Conservation (phyloP, 2,888 invertebrate genomes). For the Gymnoscelis rufifasciata region DNA sequence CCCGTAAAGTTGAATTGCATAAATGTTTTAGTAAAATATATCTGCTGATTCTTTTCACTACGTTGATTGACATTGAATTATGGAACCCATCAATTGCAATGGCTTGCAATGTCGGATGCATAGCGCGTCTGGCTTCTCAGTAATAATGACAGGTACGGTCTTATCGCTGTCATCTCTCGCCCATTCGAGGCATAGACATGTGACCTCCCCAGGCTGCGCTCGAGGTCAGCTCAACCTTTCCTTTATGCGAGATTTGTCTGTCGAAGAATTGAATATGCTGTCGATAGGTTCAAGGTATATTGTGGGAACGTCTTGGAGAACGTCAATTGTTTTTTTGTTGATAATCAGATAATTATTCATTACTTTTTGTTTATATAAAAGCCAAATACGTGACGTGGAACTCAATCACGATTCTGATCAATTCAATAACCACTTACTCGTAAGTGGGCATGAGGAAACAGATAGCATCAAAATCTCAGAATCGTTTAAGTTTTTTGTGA, state of each 20-base stretch:
- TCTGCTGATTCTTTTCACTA: not conserved
- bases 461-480: conserved; percentile 3
- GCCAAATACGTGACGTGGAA: not conserved
- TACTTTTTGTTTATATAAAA: conserved; percentile 4
- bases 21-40: not conserved
- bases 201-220: conserved; percentile 50
- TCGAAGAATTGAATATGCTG: conserved; percentile 39
- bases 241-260: conserved; percentile 36
- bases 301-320: conserved; percentile 38
- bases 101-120: conserved; percentile 25
- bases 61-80: conserved; percentile 18
- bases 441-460: conserved; percentile 1
- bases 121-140: conserved; percentile 23
- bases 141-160: conserved; percentile 33
- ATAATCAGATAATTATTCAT: conserved; percentile 15
- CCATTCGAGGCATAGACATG: conserved; percentile 62
- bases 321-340: conserved; percentile 43
- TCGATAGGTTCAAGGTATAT: conserved; percentile 47
- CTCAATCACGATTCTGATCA: conserved; percentile 24
- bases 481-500: not conserved
- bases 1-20: not conserved
- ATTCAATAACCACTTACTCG: conserved; percentile 10
- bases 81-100: conserved; percentile 19
- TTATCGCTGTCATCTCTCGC: conserved; percentile 68
- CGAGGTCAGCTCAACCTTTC: conserved; percentile 61